Evolutionary conservation across 2,113 vertebrate genomes (phyloP), one percentile per base, ranked within the genome.

Genomic region (Ailurus styani): DNA sequence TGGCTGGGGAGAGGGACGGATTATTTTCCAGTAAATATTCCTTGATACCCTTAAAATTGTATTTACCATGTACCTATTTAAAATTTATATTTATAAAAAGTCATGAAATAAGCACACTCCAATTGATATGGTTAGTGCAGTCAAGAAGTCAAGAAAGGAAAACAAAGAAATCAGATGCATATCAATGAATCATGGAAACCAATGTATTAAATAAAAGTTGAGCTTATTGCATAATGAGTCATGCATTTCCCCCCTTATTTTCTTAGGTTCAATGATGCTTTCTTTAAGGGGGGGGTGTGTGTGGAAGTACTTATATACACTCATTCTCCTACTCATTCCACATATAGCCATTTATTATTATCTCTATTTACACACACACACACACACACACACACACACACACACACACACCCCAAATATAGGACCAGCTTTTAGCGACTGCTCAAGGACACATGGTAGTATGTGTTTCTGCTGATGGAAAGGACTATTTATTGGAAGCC

Each of bases 401-500:
- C 9, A 90, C 0, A 95, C 64, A n/a, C 5, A 37, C n/a, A 54
- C 29, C 79, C 94, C 62, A 68, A 93, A 87, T 0, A 27, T 37
- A 93, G 93, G 60, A 50, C 1, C 86, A 78, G 27, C 75, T 90
- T 93, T 88, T 27, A 95, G 50, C 42, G 94, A 90, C 77, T 21
- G 62, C 7, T 93, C 14, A 12, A 92, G 60, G 47, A 70, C 0
- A 50, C 0, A n/a, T 75, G 40, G 90, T 0, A 23, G 8, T 21
- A 14, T 96, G 75, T 54, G 25, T 85, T 89, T n/a, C 95, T 96
- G 81, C 6, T 97, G 90, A 70, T 18, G 50, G 82, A 75, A 87
- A 77, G 94, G 93, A 98, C 88, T 96, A 88, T 7, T 93, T 54
- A 77, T 81, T 40, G 77, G 95, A 97, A 95, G 85, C 70, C 78